Percentiles rank a stretch among this genome's conserved stretches.
Evolutionary conservation across 2,797 vertebrate species (phyloP).

Genomic region (Neosalanx taihuensis): DNA sequence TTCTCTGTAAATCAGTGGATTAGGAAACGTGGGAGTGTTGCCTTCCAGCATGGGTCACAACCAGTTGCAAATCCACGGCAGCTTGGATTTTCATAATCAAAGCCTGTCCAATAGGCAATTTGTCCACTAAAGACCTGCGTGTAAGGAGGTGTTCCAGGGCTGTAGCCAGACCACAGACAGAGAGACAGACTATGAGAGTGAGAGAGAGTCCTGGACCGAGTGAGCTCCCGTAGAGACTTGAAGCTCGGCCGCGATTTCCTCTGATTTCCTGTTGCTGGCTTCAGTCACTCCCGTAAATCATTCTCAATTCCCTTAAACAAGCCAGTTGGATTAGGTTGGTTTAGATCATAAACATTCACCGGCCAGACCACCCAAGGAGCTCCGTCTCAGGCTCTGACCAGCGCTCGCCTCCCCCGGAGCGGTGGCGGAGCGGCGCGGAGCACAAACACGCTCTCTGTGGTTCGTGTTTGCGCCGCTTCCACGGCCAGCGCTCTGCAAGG

Average conservation of each 20-base stretch:
- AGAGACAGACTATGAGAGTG: conserved; percentile 2
- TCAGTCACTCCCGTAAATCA: conserved; percentile 77
- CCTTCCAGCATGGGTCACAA: conserved; percentile 37
- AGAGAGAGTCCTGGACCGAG: neutral
- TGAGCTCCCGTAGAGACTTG: conserved; percentile 52
- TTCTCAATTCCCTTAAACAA: conserved; percentile 83
- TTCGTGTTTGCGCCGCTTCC: conserved; percentile 70
- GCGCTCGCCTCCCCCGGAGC: conserved; percentile 24
- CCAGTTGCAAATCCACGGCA: conserved; percentile 50
- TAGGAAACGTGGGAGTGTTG: conserved; percentile 32
- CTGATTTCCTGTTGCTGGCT: conserved; percentile 67
- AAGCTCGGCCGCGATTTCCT: conserved; percentile 59
- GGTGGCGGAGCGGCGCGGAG: conserved; percentile 35
- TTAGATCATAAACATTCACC: conserved; percentile 84
- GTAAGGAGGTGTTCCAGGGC: conserved; percentile 14
- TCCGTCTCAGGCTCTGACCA: conserved; percentile 14
- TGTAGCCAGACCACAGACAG: conserved; percentile 43
- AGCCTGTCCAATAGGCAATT: conserved; percentile 37
- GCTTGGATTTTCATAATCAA: conserved; percentile 34
- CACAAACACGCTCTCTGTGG: conserved; percentile 60
- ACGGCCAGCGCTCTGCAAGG: conserved; percentile 57
- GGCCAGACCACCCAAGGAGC: conserved; percentile 79
- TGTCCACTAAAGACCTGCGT: conserved; percentile 53
- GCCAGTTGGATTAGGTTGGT: conserved; percentile 83
- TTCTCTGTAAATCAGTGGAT: conserved; percentile 27